These are phyloP conservation scores for Drosophila kurseongensis DNA, from an alignment of 1,140 invertebrate species.

Conservation along the genomic window DNA sequence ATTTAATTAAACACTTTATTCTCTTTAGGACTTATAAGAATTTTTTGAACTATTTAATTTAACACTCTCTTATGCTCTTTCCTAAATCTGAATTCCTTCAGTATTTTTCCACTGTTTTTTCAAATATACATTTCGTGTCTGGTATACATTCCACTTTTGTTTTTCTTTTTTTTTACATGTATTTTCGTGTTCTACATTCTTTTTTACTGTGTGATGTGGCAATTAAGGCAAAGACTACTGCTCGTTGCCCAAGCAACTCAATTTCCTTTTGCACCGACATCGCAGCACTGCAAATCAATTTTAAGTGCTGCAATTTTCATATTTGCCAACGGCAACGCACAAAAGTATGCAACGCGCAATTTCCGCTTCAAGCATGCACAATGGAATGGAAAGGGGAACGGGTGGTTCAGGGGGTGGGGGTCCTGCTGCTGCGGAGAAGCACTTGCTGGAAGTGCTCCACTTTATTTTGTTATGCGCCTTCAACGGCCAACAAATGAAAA, in stretches of 20 bases:
- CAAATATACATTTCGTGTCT: too few species aligned
- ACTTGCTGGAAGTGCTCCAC: conserved; percentile 50
- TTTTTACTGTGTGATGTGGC: conserved; percentile 14
- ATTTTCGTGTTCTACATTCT: too few species aligned
- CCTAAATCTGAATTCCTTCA: too few species aligned
- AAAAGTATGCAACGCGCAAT: conserved; percentile 76
- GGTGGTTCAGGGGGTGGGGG: neutral
- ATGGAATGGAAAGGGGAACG: neutral
- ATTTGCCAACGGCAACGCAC: conserved; percentile 68
- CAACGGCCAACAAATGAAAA: conserved; percentile 46
- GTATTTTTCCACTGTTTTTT: too few species aligned
- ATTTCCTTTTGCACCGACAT: conserved; percentile 57
- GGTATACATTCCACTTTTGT: neutral
- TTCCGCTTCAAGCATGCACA: conserved; percentile 63
- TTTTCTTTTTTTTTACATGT: neutral
- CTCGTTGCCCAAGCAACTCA: conserved; percentile 62
- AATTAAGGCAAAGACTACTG: conserved; percentile 56
- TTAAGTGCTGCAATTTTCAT: conserved; percentile 74
- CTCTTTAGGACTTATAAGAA: too few species aligned
- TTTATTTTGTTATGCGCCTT: conserved; percentile 52
- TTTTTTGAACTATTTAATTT: too few species aligned
- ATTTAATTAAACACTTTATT: too few species aligned
- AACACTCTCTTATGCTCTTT: too few species aligned
- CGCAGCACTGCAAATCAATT: conserved; percentile 66
- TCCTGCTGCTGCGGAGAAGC: conserved; percentile 17